Percentiles rank a stretch among this genome's conserved stretches.
These are phyloP conservation scores for Apoderus coryli DNA, from an alignment of 2,888 invertebrate species.

Conservation along the genomic window DNA sequence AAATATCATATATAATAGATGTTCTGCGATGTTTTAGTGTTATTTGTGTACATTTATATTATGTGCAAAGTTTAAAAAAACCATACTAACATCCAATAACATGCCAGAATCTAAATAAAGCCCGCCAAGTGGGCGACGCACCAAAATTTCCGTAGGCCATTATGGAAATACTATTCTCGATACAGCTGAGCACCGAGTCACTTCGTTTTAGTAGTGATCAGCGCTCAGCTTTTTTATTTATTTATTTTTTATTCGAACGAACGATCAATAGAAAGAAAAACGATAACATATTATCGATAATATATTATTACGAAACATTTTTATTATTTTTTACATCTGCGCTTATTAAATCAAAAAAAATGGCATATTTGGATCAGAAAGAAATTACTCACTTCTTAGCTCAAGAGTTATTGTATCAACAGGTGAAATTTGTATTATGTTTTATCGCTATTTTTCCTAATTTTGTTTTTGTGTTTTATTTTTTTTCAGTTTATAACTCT, in stretches of 20 bases:
- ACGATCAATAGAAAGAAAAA: conserved; percentile 24
- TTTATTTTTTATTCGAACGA: conserved; percentile 26
- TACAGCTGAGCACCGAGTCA: conserved; percentile 30
- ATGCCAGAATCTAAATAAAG: conserved; percentile 1
- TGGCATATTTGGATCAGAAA: conserved; percentile 56
- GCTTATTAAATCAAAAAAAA: conserved; percentile 13
- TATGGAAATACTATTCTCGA: conserved; percentile 30
- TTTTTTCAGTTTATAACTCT: conserved; percentile 63
- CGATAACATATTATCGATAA: conserved; percentile 19
- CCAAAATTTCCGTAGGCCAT: conserved; percentile 29
- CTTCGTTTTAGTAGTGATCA: conserved; percentile 15
- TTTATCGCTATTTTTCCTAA: too few relatives aligned
- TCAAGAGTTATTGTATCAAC: conserved; percentile 74
- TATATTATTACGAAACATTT: conserved; percentile 10
- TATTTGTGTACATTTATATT: too few relatives aligned
- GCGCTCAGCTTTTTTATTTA: conserved; percentile 19
- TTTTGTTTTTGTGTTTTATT: too few relatives aligned
- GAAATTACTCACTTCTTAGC: conserved; percentile 76
- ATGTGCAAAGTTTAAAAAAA: too few relatives aligned
- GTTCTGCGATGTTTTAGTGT: too few relatives aligned
- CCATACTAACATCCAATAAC: too few relatives aligned
- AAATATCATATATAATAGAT: too few relatives aligned
- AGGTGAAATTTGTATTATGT: too few relatives aligned
- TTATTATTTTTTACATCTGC: conserved; percentile 3
- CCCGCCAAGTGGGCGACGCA: conserved; percentile 29